A percentile compares a stretch with the other conserved stretches of the same genome.
These are phyloP conservation scores for Prosopocoilus inquinatus DNA, from an alignment of 2,888 invertebrate genomes.

Conservation along the genomic window DNA sequence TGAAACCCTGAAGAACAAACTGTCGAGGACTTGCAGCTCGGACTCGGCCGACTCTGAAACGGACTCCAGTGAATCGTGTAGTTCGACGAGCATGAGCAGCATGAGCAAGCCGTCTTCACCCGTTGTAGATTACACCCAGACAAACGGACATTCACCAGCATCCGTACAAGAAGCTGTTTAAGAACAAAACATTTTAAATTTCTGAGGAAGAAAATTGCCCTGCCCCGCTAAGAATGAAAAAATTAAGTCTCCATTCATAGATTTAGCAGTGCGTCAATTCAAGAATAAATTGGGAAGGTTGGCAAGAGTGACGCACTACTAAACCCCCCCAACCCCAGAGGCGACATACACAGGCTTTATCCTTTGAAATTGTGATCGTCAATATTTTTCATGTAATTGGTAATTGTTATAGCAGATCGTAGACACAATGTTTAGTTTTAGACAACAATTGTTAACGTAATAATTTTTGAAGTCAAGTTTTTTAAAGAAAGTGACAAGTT, in stretches of 20 bases:
- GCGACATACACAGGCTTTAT: too few relatives aligned
- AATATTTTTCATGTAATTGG: too few relatives aligned
- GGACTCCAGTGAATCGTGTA: conserved; percentile 47
- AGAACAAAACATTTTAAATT: background rate
- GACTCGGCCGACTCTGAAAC: conserved; percentile 57
- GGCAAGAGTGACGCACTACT: background rate
- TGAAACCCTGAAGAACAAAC: conserved; percentile 55
- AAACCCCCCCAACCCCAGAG: too few relatives aligned
- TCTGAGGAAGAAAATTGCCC: too few relatives aligned
- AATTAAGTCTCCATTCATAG: too few relatives aligned
- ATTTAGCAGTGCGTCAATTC: too few relatives aligned
- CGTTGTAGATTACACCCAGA: conserved; percentile 36
- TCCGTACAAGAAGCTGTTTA: conserved; percentile 17
- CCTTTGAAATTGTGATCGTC: too few relatives aligned
- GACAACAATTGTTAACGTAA: background rate
- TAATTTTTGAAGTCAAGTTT: background rate
- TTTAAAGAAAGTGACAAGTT: background rate
- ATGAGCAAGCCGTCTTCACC: conserved; percentile 15
- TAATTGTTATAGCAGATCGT: too few relatives aligned
- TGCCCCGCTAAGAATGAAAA: too few relatives aligned
- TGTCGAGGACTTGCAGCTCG: conserved; percentile 31
- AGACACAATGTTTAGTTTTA: too few relatives aligned
- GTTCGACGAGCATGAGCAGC: conserved; percentile 30
- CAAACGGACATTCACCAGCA: conserved; percentile 41
- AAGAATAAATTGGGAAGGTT: background rate